Evolutionary conservation across 1,140 invertebrate species (phyloP).

Genomic region (Drosophila gunungcola): DNA sequence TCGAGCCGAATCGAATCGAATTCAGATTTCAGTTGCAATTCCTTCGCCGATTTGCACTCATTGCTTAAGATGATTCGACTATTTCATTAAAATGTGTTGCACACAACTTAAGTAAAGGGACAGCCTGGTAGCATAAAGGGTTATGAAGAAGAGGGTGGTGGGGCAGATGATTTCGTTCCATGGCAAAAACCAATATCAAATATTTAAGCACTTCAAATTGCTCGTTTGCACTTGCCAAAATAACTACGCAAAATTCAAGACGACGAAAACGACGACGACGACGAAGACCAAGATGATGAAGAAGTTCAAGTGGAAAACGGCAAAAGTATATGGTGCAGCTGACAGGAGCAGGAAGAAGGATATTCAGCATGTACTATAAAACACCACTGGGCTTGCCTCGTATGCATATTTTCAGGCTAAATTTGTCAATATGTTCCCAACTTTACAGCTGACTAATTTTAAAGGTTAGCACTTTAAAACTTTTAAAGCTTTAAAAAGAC

Average conservation of each 20-base stretch:
- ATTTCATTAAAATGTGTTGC: slow-evolving; percentile 74
- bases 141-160: neutral
- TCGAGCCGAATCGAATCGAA: neutral
- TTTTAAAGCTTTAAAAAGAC: neutral
- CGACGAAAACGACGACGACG: slow-evolving; percentile 47
- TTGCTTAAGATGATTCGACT: slow-evolving; percentile 51
- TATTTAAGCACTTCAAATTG: slow-evolving; percentile 82
- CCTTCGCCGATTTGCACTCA: neutral
- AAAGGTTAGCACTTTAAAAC: neutral
- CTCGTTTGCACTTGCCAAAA: slow-evolving; percentile 82
- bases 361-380: neutral
- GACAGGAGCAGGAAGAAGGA: slow-evolving; percentile 5
- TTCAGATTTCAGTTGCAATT: slow-evolving; percentile 1
- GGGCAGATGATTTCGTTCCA: slow-evolving; percentile 20
- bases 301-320: slow-evolving; percentile 12
- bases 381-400: neutral
- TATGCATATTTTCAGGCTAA: slow-evolving; percentile 11
- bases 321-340: neutral
- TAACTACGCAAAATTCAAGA: slow-evolving; percentile 77
- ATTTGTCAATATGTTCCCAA: slow-evolving; percentile 31
- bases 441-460: slow-evolving; percentile 10
- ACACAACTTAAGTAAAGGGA: slow-evolving; percentile 27
- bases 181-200: slow-evolving; percentile 78
- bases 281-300: slow-evolving; percentile 29
- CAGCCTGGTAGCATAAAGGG: neutral